A percentile compares a stretch with the other conserved stretches of the same genome.
These are phyloP conservation scores for Drosophila novamexicana DNA, from an alignment of 1,140 invertebrate species.

Conservation along the genomic window DNA sequence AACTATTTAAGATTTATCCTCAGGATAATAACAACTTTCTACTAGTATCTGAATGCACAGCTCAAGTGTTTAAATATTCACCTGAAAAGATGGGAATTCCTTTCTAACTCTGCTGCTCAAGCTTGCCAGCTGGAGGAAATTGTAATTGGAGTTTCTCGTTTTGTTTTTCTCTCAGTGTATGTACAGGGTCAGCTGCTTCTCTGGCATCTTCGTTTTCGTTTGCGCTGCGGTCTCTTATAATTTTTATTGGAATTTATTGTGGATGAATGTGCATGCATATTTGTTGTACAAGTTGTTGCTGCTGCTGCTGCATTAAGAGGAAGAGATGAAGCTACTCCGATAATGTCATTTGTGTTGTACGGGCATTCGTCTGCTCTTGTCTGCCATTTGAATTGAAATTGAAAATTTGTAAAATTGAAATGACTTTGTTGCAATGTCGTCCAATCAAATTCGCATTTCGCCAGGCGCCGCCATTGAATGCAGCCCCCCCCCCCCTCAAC, in stretches of 20 bases:
- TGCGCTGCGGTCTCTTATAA: conserved; percentile 23
- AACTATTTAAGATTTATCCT: too few relatives aligned
- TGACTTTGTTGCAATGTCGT: conserved; percentile 81
- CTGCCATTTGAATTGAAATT: conserved; percentile 70
- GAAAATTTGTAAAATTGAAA: conserved; percentile 65
- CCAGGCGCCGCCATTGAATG: conserved; percentile 17
- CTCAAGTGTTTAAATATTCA: too few relatives aligned
- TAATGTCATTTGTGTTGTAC: conserved; percentile 58
- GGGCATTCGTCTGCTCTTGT: conserved; percentile 26
- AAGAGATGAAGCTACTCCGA: conserved; percentile 53
- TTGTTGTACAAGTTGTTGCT: conserved; percentile 33
- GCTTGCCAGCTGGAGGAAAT: too few relatives aligned
- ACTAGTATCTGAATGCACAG: too few relatives aligned
- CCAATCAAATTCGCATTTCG: conserved; percentile 51
- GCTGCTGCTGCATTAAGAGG: conserved; percentile 50
- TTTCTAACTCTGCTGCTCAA: too few relatives aligned
- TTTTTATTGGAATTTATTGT: conserved; percentile 79
- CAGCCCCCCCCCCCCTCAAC: background rate
- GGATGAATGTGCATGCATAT: conserved; percentile 28
- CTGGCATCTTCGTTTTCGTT: conserved; percentile 32
- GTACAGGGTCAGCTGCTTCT: conserved; percentile 10
- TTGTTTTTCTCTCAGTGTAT: conserved; percentile 12
- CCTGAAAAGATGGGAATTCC: too few relatives aligned
- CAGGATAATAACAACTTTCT: too few relatives aligned
- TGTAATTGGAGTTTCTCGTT: background rate